Percentiles rank a stretch among this genome's conserved stretches.
Evolutionary conservation across 2,888 invertebrate genomes (phyloP).

Genomic region (Nymphalis c-album): DNA sequence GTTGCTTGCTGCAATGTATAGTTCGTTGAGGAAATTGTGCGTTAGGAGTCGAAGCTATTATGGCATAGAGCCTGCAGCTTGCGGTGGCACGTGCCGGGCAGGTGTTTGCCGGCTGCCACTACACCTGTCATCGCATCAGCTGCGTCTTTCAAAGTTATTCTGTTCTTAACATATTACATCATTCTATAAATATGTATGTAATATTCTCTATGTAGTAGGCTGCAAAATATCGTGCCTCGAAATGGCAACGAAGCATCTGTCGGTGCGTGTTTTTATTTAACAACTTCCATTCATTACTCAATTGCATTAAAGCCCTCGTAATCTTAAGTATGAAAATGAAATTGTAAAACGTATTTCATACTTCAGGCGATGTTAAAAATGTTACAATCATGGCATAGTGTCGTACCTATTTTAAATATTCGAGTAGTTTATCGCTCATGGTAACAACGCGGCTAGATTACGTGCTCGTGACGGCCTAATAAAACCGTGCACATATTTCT

Average conservation of each 20-base stretch:
- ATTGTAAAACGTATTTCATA: no score
- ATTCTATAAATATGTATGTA: constrained; percentile 14
- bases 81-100: constrained; percentile 71
- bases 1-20: constrained; percentile 45
- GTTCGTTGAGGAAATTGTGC: constrained; percentile 46
- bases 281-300: neutral
- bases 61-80: constrained; percentile 67
- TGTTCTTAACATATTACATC: constrained; percentile 45
- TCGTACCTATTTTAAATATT: neutral
- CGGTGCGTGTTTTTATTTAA: neutral
- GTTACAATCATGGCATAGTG: neutral
- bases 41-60: constrained; percentile 49
- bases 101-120: constrained; percentile 74
- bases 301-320: no score
- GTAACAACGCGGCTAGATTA: neutral
- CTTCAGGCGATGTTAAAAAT: neutral
- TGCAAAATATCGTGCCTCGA: neutral
- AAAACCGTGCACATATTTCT: neutral
- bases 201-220: neutral
- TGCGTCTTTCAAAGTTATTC: constrained; percentile 67
- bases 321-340: no score
- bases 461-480: constrained; percentile 4
- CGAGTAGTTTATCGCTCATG: neutral
- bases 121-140: constrained; percentile 77
- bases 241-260: neutral